These are phyloP conservation scores for Sebastes flavidus DNA, from an alignment of 2,797 vertebrate species.

Conservation along the genomic window DNA sequence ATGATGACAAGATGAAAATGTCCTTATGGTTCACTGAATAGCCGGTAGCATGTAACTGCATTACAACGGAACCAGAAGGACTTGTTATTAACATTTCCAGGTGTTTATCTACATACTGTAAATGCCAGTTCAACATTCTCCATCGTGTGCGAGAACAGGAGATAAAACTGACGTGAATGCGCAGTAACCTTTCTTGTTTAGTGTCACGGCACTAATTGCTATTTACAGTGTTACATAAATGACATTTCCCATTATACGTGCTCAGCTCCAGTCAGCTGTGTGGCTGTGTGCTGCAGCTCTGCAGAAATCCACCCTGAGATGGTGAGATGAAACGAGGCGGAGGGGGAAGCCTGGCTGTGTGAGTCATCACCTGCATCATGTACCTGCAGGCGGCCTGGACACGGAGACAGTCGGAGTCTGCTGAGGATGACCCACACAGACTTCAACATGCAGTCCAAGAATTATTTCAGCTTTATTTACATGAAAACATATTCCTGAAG, in stretches of 20 bases:
- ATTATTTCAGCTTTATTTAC: not conserved
- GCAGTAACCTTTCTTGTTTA: constrained; percentile 10
- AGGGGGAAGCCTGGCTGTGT: constrained; percentile 39
- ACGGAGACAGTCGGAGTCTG: constrained; percentile 19
- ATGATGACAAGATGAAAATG: not conserved
- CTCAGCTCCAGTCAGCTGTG: constrained; percentile 10
- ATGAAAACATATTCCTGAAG: not conserved
- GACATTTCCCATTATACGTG: constrained; percentile 31
- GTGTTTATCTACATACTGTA: not conserved
- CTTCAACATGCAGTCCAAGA: constrained; percentile 2
- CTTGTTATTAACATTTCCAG: not conserved
- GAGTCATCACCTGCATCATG: constrained; percentile 63
- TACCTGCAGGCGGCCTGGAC: constrained; percentile 32
- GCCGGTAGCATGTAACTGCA: not conserved
- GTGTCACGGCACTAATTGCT: constrained; percentile 21
- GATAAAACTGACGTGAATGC: not conserved
- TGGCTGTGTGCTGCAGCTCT: constrained; percentile 13
- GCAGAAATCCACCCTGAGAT: constrained; percentile 36
- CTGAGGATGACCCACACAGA: not conserved
- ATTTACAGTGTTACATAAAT: constrained; percentile 41
- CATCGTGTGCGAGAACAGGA: not conserved
- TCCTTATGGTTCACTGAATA: not conserved
- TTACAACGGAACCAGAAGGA: not conserved
- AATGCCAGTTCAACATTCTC: not conserved
- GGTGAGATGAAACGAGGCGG: constrained; percentile 6